A percentile compares a stretch with the other conserved stretches of the same genome.
phyloP scores from a whole-genome alignment of 2,888 invertebrate genomes.

The Nebria salina region DNA sequence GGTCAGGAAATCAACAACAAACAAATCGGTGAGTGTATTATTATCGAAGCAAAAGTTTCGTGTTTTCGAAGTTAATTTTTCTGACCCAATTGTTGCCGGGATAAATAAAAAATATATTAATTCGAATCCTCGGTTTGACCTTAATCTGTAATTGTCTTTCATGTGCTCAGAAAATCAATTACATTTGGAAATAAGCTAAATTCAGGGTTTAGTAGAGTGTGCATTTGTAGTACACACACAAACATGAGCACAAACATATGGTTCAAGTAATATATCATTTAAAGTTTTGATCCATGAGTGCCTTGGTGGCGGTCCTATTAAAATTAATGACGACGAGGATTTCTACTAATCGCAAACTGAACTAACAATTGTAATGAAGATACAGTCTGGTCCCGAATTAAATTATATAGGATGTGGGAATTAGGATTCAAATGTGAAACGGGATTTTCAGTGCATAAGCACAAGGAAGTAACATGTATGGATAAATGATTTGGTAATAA shows the following conservation, averaged over 20 bases:
- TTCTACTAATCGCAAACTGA: slow-evolving; percentile 40
- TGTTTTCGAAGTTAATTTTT: too few relatives aligned
- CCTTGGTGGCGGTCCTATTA: slow-evolving; percentile 23
- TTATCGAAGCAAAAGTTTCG: too few relatives aligned
- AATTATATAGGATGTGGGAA: neutral
- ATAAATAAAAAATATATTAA: too few relatives aligned
- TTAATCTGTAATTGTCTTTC: too few relatives aligned
- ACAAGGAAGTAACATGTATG: neutral
- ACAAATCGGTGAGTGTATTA: too few relatives aligned
- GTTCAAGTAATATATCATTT: slow-evolving; percentile 40
- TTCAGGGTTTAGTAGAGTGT: neutral
- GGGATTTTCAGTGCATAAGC: neutral
- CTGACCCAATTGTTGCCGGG: too few relatives aligned
- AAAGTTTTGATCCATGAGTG: slow-evolving; percentile 40
- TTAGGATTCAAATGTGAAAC: slow-evolving; percentile 17
- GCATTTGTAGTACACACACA: neutral
- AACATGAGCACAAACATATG: neutral
- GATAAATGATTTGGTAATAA: neutral
- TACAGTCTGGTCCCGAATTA: slow-evolving; percentile 10
- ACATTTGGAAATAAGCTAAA: neutral
- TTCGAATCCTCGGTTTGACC: too few relatives aligned
- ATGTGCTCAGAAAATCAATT: neutral
- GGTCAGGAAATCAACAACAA: too few relatives aligned
- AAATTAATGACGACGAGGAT: slow-evolving; percentile 43
- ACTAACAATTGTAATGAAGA: slow-evolving; percentile 42